These are phyloP conservation scores for Ylistrum balloti DNA, from an alignment of 1,140 invertebrate genomes.

Conservation along the genomic window DNA sequence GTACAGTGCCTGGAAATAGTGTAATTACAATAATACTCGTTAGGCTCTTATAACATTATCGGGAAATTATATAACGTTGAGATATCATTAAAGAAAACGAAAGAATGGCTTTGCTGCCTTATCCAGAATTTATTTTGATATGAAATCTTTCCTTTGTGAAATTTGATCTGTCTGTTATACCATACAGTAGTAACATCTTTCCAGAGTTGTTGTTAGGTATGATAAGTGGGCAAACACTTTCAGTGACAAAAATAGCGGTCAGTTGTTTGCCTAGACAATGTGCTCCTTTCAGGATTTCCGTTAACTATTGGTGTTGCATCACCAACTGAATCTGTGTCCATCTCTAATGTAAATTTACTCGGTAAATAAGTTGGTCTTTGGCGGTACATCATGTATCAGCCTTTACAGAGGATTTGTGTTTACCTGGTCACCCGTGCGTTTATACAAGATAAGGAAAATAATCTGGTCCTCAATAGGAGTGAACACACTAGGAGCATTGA, in stretches of 20 bases:
- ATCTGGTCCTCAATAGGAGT: constrained; percentile 37
- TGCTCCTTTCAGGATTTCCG: not conserved
- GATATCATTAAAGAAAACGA: too few species aligned
- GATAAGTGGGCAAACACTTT: not conserved
- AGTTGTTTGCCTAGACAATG: not conserved
- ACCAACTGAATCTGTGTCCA: not conserved
- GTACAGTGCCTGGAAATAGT: too few species aligned
- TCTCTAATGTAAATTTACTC: not conserved
- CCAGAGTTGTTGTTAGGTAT: not conserved
- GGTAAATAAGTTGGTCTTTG: not conserved
- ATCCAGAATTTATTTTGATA: not conserved
- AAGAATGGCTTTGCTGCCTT: not conserved
- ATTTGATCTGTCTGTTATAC: not conserved
- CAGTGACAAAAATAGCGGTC: not conserved
- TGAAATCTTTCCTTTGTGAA: not conserved
- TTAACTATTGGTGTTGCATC: constrained; percentile 10
- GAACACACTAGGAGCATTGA: not conserved
- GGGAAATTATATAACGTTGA: too few species aligned
- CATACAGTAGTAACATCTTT: not conserved
- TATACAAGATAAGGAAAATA: constrained; percentile 35
- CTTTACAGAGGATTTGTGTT: not conserved
- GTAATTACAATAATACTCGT: too few species aligned
- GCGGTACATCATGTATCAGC: constrained; percentile 16
- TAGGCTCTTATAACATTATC: too few species aligned
- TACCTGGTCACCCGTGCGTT: constrained; percentile 9